Evolutionary conservation across 2,888 invertebrate genomes (phyloP).

Genomic region (Harpagoxenus sublaevis): DNA sequence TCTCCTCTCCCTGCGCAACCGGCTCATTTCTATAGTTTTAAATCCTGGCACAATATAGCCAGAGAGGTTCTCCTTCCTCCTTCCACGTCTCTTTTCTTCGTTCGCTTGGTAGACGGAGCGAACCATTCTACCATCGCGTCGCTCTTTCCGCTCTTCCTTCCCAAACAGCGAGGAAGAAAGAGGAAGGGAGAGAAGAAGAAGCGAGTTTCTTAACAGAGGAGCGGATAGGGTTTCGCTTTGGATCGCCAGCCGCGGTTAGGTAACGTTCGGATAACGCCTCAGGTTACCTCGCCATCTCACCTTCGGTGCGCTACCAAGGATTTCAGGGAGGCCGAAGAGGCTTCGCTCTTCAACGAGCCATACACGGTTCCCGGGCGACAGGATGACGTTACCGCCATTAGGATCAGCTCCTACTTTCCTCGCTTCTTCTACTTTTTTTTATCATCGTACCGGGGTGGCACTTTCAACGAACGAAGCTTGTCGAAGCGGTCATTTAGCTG

Average conservation of each 20-base stretch:
- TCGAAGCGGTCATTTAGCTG: conserved; percentile 27
- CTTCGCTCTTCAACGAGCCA: conserved; percentile 75
- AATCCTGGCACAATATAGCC: conserved; percentile 72
- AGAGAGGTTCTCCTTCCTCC: conserved; percentile 51
- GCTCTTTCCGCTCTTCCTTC: conserved; percentile 35
- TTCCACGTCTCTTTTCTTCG: conserved; percentile 38
- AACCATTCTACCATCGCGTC: conserved; percentile 36
- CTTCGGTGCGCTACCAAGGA: conserved; percentile 81
- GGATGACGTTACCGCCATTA: conserved; percentile 80
- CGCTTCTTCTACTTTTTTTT: conserved; percentile 55
- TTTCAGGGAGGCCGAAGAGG: conserved; percentile 77
- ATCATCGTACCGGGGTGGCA: conserved; percentile 4
- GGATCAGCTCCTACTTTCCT: conserved; percentile 75
- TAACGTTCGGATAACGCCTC: conserved; percentile 80
- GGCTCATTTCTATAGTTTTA: conserved; percentile 72
- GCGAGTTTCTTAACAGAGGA: conserved; percentile 76
- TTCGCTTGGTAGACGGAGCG: conserved; percentile 44
- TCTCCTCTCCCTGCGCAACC: conserved; percentile 28
- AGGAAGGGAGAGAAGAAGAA: conserved; percentile 26
- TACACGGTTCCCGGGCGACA: conserved; percentile 76
- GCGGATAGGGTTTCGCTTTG: conserved; percentile 81
- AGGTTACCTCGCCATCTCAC: conserved; percentile 80
- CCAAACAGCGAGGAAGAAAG: conserved; percentile 26
- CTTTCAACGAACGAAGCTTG: conserved; percentile 41
- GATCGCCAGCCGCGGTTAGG: conserved; percentile 77